A percentile compares a stretch with the other conserved stretches of the same genome.
Evolutionary conservation across 2,888 invertebrate genomes (phyloP).

Genomic region (Eubasilissa splendida): DNA sequence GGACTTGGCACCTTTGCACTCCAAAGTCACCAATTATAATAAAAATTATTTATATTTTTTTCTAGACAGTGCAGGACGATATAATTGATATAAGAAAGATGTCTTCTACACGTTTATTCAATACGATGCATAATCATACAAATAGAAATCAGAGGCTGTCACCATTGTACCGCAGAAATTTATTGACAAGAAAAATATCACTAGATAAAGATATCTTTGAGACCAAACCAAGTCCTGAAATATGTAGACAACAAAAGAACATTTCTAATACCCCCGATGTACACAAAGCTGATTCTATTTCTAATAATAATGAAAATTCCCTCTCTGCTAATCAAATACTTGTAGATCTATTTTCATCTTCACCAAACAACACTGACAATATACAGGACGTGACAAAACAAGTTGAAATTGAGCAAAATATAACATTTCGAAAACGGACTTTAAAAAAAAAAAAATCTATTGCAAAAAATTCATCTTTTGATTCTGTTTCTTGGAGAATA

Average conservation of each 20-base stretch:
- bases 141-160: neutral
- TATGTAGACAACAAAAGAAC: neutral
- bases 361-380: too few relatives aligned
- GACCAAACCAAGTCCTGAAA: neutral
- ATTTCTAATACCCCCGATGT: neutral
- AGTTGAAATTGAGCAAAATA: too few relatives aligned
- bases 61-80: neutral
- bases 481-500: too few relatives aligned
- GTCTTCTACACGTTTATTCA: neutral
- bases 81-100: neutral
- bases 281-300: neutral
- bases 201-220: neutral
- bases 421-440: too few relatives aligned
- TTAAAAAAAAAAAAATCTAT: too few relatives aligned
- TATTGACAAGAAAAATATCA: neutral
- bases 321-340: neutral
- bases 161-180: conserved; percentile 12
- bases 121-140: neutral
- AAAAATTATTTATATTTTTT: neutral
- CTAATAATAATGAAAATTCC: neutral
- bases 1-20: too few relatives aligned
- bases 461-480: too few relatives aligned
- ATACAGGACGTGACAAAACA: too few relatives aligned
- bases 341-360: too few relatives aligned
- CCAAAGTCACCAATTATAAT: too few relatives aligned